A percentile compares a stretch with the other conserved stretches of the same genome.
These are phyloP conservation scores for Lagopus leucura DNA, from an alignment of 2,113 vertebrate genomes.

Conservation along the genomic window DNA sequence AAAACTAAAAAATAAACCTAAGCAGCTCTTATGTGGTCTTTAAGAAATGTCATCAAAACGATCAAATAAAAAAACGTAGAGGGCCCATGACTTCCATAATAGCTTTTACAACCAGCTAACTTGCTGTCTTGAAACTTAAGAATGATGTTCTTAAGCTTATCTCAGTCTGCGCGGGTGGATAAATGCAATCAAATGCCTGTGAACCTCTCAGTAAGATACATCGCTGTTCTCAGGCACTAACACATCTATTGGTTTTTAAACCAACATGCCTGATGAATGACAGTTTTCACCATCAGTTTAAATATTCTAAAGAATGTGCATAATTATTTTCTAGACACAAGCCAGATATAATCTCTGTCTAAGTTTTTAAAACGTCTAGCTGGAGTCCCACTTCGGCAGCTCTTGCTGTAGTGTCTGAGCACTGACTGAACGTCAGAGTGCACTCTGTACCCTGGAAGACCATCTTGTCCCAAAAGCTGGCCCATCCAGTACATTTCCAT, in stretches of 20 bases:
- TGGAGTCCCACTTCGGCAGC: background rate
- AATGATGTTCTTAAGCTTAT: constrained; percentile 26
- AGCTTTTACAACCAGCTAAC: constrained; percentile 33
- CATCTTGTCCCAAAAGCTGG: background rate
- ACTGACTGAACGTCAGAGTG: background rate
- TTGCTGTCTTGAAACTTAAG: constrained; percentile 12
- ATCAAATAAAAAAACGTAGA: constrained; percentile 26
- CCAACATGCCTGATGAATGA: constrained; percentile 29
- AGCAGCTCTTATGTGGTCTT: background rate
- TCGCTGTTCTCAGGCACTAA: constrained; percentile 31
- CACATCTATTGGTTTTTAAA: constrained; percentile 14
- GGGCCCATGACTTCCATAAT: constrained; percentile 33
- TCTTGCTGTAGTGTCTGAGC: background rate
- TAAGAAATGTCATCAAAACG: background rate
- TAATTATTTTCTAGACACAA: constrained; percentile 50
- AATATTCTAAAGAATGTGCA: constrained; percentile 41
- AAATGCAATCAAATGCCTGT: constrained; percentile 41
- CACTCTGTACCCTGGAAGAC: background rate
- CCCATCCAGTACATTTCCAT: background rate
- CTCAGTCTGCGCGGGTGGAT: constrained; percentile 29
- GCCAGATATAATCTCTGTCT: background rate
- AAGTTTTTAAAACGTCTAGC: constrained; percentile 8
- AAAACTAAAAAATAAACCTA: constrained; percentile 9
- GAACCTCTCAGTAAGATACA: constrained; percentile 20
- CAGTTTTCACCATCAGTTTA: constrained; percentile 24